These are phyloP conservation scores for Orchesella cincta DNA, from an alignment of 1,140 invertebrate genomes.

Conservation along the genomic window DNA sequence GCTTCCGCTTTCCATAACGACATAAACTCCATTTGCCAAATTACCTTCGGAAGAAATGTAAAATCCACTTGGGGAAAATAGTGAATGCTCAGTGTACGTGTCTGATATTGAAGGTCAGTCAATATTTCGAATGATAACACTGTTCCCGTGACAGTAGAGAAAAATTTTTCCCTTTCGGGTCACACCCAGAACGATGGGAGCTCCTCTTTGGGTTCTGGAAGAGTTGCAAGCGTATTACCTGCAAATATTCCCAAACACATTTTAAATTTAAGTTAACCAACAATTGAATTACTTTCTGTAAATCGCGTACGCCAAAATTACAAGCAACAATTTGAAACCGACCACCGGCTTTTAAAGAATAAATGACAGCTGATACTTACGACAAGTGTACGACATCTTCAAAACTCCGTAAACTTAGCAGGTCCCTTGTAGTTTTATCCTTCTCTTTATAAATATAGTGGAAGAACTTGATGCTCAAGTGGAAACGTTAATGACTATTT, in stretches of 20 bases:
- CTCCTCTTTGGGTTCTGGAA: constrained; percentile 88
- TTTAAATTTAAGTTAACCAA: background rate
- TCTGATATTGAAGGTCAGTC: constrained; percentile 76
- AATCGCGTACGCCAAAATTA: too few species aligned
- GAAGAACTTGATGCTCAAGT: too few species aligned
- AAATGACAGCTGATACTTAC: background rate
- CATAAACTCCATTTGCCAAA: constrained; percentile 45
- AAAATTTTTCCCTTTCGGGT: constrained; percentile 98
- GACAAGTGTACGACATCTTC: background rate
- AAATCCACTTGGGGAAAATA: constrained; percentile 96
- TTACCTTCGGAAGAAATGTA: constrained; percentile 97
- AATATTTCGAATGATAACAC: constrained; percentile 95
- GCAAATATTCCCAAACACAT: constrained; percentile 50
- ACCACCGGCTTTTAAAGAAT: too few species aligned
- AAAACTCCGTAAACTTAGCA: background rate
- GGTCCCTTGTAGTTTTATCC: too few species aligned
- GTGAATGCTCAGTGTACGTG: constrained; percentile 96
- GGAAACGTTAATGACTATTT: too few species aligned
- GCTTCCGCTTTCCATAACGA: too few species aligned
- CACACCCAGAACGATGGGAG: constrained; percentile 85
- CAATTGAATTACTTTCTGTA: too few species aligned
- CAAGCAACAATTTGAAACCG: too few species aligned
- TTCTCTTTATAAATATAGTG: too few species aligned
- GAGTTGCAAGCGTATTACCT: constrained; percentile 87
- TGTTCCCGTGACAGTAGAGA: constrained; percentile 95